phyloP scores from a whole-genome alignment of 2,888 invertebrate genomes.

The Drosophila bunnanda region DNA sequence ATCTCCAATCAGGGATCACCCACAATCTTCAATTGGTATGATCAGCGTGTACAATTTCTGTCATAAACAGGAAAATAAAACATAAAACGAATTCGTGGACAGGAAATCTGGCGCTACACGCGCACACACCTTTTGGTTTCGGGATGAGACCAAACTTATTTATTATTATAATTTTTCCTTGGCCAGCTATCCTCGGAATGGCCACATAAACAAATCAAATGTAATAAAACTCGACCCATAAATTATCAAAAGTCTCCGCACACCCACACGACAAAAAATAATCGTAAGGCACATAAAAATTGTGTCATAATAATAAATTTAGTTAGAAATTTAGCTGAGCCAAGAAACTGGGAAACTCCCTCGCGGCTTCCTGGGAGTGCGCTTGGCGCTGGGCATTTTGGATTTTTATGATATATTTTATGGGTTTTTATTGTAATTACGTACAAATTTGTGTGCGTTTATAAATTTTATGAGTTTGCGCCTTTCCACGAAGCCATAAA shows the following conservation, averaged over 20 bases:
- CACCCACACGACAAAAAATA: slow-evolving; percentile 41
- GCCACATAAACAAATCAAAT: slow-evolving; percentile 67
- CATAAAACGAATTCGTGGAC: slow-evolving; percentile 48
- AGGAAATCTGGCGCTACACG: slow-evolving; percentile 80
- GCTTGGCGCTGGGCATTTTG: slow-evolving; percentile 36
- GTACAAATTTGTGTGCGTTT: slow-evolving; percentile 71
- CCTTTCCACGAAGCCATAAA: slow-evolving; percentile 75
- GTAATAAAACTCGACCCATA: slow-evolving; percentile 76
- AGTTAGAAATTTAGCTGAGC: slow-evolving; percentile 48
- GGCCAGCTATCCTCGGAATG: slow-evolving; percentile 39
- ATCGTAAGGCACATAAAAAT: slow-evolving; percentile 60
- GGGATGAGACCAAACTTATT: slow-evolving; percentile 32
- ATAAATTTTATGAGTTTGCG: slow-evolving; percentile 55
- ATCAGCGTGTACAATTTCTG: slow-evolving; percentile 48
- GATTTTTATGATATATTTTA: slow-evolving; percentile 72
- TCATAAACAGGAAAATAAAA: slow-evolving; percentile 51
- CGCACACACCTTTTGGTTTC: slow-evolving; percentile 42
- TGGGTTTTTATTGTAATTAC: slow-evolving; percentile 79
- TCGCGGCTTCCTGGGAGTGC: slow-evolving; percentile 49
- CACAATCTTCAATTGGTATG: slow-evolving; percentile 61
- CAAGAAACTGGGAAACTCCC: slow-evolving; percentile 42
- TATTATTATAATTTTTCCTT: slow-evolving; percentile 28
- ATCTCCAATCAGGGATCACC: slow-evolving; percentile 29
- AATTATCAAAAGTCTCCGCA: slow-evolving; percentile 51
- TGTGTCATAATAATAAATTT: slow-evolving; percentile 77